These are phyloP conservation scores for Pangasius sanitwongsei DNA, from an alignment of 2,797 vertebrate genomes.

Conservation along the genomic window DNA sequence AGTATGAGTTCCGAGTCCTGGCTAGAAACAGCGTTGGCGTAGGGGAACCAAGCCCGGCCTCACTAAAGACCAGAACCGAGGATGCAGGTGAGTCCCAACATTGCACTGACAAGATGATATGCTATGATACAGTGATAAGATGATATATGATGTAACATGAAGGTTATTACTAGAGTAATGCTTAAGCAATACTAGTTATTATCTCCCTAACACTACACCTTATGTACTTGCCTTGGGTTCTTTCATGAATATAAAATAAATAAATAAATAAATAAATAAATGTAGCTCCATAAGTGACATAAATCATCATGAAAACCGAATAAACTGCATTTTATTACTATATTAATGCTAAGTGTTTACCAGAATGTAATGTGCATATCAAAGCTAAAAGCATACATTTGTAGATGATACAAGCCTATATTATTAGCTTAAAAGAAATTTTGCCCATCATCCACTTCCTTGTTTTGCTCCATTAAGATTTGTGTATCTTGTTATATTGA, in stretches of 20 bases:
- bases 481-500: not conserved
- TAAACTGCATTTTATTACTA: not conserved
- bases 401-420: not conserved
- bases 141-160: not conserved
- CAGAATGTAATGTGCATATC: not conserved
- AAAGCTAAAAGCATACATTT: slow-evolving; percentile 7
- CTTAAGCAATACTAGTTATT: not conserved
- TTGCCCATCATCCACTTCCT: not conserved
- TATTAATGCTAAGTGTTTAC: not conserved
- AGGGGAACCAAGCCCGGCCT: slow-evolving; percentile 92
- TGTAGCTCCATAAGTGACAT: not conserved
- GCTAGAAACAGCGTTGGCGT: slow-evolving; percentile 91
- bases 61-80: slow-evolving; percentile 92
- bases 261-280: not conserved
- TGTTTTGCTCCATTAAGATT: not conserved
- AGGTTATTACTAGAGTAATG: not conserved
- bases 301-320: slow-evolving; percentile 3
- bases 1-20: slow-evolving; percentile 93
- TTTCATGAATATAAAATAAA: not conserved
- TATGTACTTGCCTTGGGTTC: not conserved
- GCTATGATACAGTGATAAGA: not conserved
- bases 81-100: slow-evolving; percentile 85
- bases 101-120: not conserved
- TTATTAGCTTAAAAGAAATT: slow-evolving; percentile 1
- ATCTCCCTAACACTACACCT: not conserved